These are phyloP conservation scores for Drosophila ohnishii DNA, from an alignment of 1,140 invertebrate genomes.

Conservation along the genomic window DNA sequence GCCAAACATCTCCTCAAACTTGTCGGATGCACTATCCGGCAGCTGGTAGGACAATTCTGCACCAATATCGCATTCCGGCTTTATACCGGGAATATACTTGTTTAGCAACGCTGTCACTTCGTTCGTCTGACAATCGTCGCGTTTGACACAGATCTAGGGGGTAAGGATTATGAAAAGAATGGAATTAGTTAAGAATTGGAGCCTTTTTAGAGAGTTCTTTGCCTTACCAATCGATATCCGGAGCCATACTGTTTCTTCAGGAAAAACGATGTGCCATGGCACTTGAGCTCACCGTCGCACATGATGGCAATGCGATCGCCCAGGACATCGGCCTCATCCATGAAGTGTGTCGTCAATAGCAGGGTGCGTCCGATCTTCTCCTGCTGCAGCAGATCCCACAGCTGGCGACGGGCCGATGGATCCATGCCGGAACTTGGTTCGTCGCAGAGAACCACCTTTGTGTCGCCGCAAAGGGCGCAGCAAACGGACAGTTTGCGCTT, in stretches of 20 bases:
- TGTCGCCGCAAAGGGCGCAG: slow-evolving; percentile 89
- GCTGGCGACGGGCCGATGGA: slow-evolving; percentile 93
- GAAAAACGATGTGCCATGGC: slow-evolving; percentile 93
- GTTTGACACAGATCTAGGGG: slow-evolving; percentile 75
- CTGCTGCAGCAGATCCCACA: slow-evolving; percentile 92
- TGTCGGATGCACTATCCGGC: slow-evolving; percentile 55
- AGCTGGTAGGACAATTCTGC: slow-evolving; percentile 73
- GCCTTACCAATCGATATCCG: slow-evolving; percentile 70
- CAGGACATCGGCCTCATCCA: slow-evolving; percentile 98
- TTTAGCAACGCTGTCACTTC: slow-evolving; percentile 66
- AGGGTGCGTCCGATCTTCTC: slow-evolving; percentile 88
- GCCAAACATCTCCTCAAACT: slow-evolving; percentile 73
- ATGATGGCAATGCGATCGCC: slow-evolving; percentile 97
- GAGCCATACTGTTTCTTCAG: slow-evolving; percentile 92
- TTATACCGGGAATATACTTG: slow-evolving; percentile 68
- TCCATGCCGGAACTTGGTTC: slow-evolving; percentile 98
- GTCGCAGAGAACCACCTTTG: slow-evolving; percentile 91
- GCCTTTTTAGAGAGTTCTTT: no score
- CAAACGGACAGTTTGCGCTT: slow-evolving; percentile 90
- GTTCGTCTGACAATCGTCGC: slow-evolving; percentile 52
- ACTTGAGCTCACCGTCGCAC: slow-evolving; percentile 91
- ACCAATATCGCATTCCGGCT: slow-evolving; percentile 72
- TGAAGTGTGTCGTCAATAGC: slow-evolving; percentile 97
- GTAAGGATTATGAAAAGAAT: not conserved
- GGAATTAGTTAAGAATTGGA: not conserved